Conservation (phyloP, 2,797 vertebrate genomes). For the Peromyscus nudipes region DNA sequence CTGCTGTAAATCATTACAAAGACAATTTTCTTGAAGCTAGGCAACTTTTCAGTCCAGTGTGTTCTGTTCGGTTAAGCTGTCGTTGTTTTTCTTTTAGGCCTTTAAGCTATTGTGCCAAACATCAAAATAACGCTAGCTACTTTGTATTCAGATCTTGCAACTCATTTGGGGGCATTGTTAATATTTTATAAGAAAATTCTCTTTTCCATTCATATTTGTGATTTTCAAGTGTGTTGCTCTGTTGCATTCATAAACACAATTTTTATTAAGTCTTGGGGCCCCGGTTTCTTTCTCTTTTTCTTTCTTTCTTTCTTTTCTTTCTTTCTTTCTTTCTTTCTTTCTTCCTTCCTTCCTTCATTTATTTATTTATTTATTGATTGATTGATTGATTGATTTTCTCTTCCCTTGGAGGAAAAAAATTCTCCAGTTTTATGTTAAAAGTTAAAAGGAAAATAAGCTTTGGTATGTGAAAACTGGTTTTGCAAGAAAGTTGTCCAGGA, state of each 20-base stretch:
- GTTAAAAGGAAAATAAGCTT: slow-evolving; percentile 74
- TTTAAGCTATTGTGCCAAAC: slow-evolving; percentile 80
- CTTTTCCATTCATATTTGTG: slow-evolving; percentile 78
- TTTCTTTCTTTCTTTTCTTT: background rate
- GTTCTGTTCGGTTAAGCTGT: slow-evolving; percentile 77
- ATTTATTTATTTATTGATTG: no score
- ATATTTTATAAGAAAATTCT: slow-evolving; percentile 83
- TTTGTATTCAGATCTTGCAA: slow-evolving; percentile 78
- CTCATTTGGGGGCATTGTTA: slow-evolving; percentile 81
- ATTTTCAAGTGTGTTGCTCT: slow-evolving; percentile 76
- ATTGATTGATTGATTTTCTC: background rate
- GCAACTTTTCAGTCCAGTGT: slow-evolving; percentile 74
- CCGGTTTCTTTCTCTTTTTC: background rate
- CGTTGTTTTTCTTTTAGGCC: slow-evolving; percentile 76
- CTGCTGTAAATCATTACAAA: slow-evolving; percentile 69
- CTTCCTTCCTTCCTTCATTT: background rate
- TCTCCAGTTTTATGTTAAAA: slow-evolving; percentile 70
- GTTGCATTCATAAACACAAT: slow-evolving; percentile 78
- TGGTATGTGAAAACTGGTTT: slow-evolving; percentile 62
- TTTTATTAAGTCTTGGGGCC: slow-evolving; percentile 74
- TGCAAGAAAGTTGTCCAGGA: slow-evolving; percentile 59
- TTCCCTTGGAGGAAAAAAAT: slow-evolving; percentile 25
- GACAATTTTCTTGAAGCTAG: slow-evolving; percentile 74
- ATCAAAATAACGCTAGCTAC: slow-evolving; percentile 78
- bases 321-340: background rate